Percentiles rank a stretch among this genome's conserved stretches.
These are phyloP conservation scores for Ceratosolen fusciceps DNA, from an alignment of 1,140 invertebrate genomes.

Conservation along the genomic window DNA sequence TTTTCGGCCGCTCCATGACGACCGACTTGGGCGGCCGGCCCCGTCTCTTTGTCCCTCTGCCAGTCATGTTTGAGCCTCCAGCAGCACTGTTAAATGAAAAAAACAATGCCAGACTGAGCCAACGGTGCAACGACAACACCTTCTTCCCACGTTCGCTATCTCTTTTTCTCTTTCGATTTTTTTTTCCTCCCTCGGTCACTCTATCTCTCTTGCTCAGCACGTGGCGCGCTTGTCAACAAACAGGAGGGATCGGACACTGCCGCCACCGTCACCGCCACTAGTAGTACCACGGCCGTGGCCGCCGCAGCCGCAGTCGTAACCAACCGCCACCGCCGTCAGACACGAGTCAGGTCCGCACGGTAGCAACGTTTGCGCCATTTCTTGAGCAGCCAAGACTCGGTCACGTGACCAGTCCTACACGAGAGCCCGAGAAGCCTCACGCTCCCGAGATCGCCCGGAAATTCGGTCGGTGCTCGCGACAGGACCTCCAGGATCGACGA, in stretches of 20 bases:
- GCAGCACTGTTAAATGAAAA: conserved; percentile 49
- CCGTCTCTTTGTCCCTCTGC: conserved; percentile 84
- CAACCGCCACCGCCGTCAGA: conserved; percentile 54
- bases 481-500: not conserved
- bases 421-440: not conserved
- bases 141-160: not conserved
- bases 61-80: conserved; percentile 77
- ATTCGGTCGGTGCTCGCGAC: not conserved
- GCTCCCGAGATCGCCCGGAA: not conserved
- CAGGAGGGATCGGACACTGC: conserved; percentile 70
- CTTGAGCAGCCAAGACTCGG: conserved; percentile 58
- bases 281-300: no score
- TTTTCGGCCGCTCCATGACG: conserved; percentile 84
- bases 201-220: conserved; percentile 47
- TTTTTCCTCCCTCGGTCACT: conserved; percentile 47
- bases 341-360: conserved; percentile 61
- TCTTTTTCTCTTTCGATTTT: conserved; percentile 45
- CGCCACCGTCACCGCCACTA: conserved; percentile 69
- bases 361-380: conserved; percentile 76
- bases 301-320: conserved; percentile 59
- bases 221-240: conserved; percentile 76
- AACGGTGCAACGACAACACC: no score
- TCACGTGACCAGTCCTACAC: conserved; percentile 74
- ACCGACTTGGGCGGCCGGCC: conserved; percentile 91
- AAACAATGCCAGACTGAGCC: conserved; percentile 8